These are phyloP conservation scores for Tyria jacobaeae DNA, from an alignment of 2,888 invertebrate species.

Conservation along the genomic window DNA sequence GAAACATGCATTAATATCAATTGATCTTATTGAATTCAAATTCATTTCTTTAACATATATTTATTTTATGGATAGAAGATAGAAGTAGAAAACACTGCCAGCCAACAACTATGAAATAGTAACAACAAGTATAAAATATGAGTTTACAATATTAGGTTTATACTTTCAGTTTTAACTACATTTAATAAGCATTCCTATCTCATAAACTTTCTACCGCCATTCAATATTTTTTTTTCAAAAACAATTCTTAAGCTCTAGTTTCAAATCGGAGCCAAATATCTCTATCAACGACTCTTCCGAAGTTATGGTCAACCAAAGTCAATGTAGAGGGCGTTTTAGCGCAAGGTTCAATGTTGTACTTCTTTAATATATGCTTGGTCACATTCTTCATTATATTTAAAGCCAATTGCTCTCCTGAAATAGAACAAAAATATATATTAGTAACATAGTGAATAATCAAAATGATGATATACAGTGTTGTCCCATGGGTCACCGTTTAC, in stretches of 20 bases:
- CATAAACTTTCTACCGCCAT: too few relatives aligned
- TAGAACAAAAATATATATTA: conserved; percentile 18
- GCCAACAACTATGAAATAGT: not conserved
- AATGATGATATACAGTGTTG: too few relatives aligned
- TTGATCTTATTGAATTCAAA: too few relatives aligned
- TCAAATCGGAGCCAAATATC: conserved; percentile 74
- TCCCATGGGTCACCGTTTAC: too few relatives aligned
- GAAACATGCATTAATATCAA: too few relatives aligned
- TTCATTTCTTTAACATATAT: too few relatives aligned
- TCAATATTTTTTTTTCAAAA: not conserved
- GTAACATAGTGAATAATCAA: not conserved
- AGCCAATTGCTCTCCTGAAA: conserved; percentile 75
- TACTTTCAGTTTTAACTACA: too few relatives aligned
- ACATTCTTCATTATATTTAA: conserved; percentile 65
- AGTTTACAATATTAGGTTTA: too few relatives aligned
- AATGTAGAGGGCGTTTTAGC: conserved; percentile 62
- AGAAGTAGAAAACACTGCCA: too few relatives aligned
- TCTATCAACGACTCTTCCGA: conserved; percentile 64
- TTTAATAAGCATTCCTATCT: too few relatives aligned
- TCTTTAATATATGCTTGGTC: conserved; percentile 58
- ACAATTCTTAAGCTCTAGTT: conserved; percentile 31
- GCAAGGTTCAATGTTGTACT: conserved; percentile 64
- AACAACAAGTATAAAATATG: too few relatives aligned
- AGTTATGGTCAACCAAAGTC: conserved; percentile 67
- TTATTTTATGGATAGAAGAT: too few relatives aligned